These are phyloP conservation scores for Tinamus guttatus DNA, from an alignment of 2,113 vertebrate genomes.

Conservation along the genomic window DNA sequence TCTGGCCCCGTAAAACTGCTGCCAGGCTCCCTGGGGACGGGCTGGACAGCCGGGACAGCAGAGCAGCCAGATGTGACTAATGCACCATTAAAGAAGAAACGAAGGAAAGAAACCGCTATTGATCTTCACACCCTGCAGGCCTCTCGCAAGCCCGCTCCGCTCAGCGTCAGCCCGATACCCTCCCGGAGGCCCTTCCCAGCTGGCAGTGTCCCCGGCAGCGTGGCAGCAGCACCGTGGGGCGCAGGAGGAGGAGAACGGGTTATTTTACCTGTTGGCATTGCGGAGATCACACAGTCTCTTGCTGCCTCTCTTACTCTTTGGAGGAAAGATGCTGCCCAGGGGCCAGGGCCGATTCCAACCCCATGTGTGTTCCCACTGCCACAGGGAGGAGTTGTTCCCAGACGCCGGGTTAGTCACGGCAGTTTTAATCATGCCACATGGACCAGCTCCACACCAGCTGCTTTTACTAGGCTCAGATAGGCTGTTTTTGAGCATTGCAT, in stretches of 20 bases:
- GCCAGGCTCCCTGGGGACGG: fast-evolving
- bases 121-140: background rate
- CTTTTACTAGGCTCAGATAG: background rate
- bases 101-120: background rate
- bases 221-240: no score
- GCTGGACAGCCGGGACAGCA: background rate
- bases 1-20: background rate
- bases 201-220: no score
- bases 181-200: background rate
- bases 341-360: no score
- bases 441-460: background rate
- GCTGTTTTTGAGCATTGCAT: background rate
- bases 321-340: background rate
- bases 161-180: background rate
- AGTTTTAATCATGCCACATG: fast-evolving
- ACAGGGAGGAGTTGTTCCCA: background rate
- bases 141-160: background rate
- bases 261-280: background rate
- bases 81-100: fast-evolving
- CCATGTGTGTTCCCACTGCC: background rate
- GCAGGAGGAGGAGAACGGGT: no score
- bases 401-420: fast-evolving
- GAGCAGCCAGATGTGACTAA: background rate
- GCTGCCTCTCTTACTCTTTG: background rate
- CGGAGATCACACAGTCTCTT: background rate